Base-by-base conservation (phyloP, 1,140 invertebrate species). In the Drosophila subpulchrella region DNA sequence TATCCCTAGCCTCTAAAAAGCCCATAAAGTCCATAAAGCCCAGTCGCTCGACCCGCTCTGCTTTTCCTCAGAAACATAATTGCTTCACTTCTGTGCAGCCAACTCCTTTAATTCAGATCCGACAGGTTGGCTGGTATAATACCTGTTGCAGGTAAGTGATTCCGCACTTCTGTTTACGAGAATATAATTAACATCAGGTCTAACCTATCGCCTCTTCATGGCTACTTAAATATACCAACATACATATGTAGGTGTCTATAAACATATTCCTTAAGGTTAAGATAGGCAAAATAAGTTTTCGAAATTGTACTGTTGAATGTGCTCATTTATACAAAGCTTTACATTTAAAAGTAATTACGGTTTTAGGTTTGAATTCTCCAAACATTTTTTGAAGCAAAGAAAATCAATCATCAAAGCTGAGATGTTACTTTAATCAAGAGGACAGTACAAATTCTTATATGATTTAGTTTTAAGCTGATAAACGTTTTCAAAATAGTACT, bases 1-100 rank as follows among this genome's bases (percentile, higher is more conserved):
- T 71, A 76, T 65, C 56, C 66, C 66, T 24, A 72, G 44, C 30
- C 67, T 32, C 44, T 34, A 30, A 51, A 24, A 38, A 55, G 34
- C 47, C 57, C 51, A 65, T 71, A 24, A 38, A 55, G 34, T 42
- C 57, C 51, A 65, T 71, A 55, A 46, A 47, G 44, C 39, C 39
- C 20, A 27, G 15, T 59, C 55, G 63, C 10, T 44, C 57, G 42
- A 44, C 41, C 57, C 47, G 56, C 59, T 50, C 48, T 70, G 63
- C 48, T 11, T n/a, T 34, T 2, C 44, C 15, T 46, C 15, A n/a
- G 4, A 24, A 41, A n/a, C 34, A 66, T 71, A 72, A 58, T 70
- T 50, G 65, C 61, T 50, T 41, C 32, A n/a, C 44, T 41, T 34
- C 32, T 41, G 17, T 24, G 30, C 38, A 51, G 27, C 13, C 13